Conservation (phyloP, 2,113 vertebrate genomes). For the Agapornis roseicollis region DNA sequence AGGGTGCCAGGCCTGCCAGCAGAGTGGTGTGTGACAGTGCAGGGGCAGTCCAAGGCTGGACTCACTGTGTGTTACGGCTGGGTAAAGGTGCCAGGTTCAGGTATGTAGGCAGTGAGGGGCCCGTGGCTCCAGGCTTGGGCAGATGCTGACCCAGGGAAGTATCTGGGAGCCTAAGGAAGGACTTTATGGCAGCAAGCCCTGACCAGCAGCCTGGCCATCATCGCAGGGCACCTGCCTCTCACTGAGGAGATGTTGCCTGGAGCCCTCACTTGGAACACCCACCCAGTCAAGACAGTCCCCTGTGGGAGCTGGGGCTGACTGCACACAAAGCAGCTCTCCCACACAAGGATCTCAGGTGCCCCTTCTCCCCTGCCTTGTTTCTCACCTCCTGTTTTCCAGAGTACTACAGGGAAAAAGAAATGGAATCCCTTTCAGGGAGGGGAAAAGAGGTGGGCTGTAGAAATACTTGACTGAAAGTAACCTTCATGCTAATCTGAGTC, state of each 20-base stretch:
- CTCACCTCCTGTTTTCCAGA: background rate
- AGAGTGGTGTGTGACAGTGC: background rate
- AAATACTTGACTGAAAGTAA: constrained; percentile 39
- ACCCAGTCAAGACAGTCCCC: background rate
- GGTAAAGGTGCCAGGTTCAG: constrained; percentile 69
- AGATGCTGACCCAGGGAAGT: background rate
- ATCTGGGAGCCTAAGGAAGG: background rate
- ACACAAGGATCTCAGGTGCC: accelerated
- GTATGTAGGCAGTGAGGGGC: constrained; percentile 72
- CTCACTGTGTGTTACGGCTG: background rate
- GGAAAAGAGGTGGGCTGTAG: background rate
- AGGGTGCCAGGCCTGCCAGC: background rate
- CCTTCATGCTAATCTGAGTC: constrained; percentile 32
- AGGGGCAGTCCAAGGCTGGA: background rate
- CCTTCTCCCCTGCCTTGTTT: background rate
- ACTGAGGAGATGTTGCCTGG: background rate
- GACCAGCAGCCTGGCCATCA: constrained; percentile 31
- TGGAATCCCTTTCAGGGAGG: background rate
- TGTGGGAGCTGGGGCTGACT: background rate
- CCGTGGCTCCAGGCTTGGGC: background rate
- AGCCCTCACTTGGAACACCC: accelerated
- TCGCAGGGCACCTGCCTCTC: background rate
- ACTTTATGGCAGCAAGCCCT: background rate
- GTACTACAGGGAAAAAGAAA: constrained; percentile 12
- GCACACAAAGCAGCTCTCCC: background rate